phyloP scores from a whole-genome alignment of 2,113 vertebrate genomes.

The Nyctereutes procyonoides region DNA sequence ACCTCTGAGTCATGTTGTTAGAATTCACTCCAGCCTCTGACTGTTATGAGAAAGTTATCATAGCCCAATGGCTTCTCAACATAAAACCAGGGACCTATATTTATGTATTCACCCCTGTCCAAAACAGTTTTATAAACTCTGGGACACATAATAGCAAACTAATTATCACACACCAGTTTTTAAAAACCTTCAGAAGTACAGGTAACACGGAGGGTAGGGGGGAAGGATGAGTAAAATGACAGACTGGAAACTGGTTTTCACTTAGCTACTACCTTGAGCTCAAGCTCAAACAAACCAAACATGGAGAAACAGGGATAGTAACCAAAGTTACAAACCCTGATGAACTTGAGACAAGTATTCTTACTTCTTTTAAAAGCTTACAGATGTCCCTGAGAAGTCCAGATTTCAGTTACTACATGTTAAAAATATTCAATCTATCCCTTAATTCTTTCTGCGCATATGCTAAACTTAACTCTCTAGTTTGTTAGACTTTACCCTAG shows the following conservation, averaged over 20 bases:
- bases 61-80: neutral
- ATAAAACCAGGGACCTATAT: neutral
- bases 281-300: neutral
- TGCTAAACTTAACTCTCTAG: neutral
- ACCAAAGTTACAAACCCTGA: neutral
- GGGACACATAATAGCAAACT: neutral
- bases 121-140: conserved; percentile 8
- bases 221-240: neutral
- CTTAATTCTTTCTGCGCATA: conserved; percentile 60
- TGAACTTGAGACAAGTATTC: conserved; percentile 1
- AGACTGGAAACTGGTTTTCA: conserved; percentile 16
- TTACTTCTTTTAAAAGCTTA: conserved; percentile 10
- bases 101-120: neutral
- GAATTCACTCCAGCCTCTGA: neutral
- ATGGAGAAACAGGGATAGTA: neutral
- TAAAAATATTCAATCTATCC: conserved; percentile 42
- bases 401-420: conserved; percentile 64
- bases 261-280: conserved; percentile 6
- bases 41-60: neutral
- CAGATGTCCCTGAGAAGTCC: neutral
- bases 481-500: conserved; percentile 75
- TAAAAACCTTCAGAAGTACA: neutral
- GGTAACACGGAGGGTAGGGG: neutral
- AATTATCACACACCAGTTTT: neutral
- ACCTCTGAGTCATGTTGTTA: neutral